A percentile compares a stretch with the other conserved stretches of the same genome.
These are phyloP conservation scores for Trachelus tabidus DNA, from an alignment of 2,888 invertebrate species.

Conservation along the genomic window DNA sequence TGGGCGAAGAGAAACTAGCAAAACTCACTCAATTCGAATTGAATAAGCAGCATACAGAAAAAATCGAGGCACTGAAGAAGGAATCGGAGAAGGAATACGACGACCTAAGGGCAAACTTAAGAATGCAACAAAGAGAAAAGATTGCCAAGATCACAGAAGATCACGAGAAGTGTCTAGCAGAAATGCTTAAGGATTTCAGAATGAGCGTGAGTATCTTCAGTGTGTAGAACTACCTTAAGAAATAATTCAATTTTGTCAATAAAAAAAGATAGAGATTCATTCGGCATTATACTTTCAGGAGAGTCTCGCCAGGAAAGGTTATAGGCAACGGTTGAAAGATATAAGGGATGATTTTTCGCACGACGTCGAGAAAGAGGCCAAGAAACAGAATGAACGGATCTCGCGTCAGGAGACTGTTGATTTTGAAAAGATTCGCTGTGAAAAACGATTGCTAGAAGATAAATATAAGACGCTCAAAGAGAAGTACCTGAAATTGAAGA, in stretches of 20 bases:
- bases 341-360: constrained; percentile 72
- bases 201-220: constrained; percentile 69
- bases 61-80: constrained; percentile 72
- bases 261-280: neutral
- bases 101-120: constrained; percentile 51
- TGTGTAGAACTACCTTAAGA: neutral
- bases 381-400: constrained; percentile 53
- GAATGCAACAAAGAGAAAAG: constrained; percentile 55
- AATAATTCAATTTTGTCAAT: neutral
- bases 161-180: constrained; percentile 59
- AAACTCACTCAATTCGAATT: constrained; percentile 54
- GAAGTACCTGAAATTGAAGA: constrained; percentile 83
- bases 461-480: constrained; percentile 85
- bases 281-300: constrained; percentile 67
- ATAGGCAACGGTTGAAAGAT: constrained; percentile 75
- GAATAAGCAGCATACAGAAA: constrained; percentile 67
- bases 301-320: constrained; percentile 76
- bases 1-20: constrained; percentile 57
- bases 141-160: constrained; percentile 62
- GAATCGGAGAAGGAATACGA: constrained; percentile 62
- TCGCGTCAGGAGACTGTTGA: constrained; percentile 59
- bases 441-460: constrained; percentile 78
- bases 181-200: constrained; percentile 69
- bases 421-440: constrained; percentile 76
- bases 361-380: constrained; percentile 69